Evolutionary conservation across 2,113 vertebrate genomes (phyloP), one percentile per base, ranked within the genome.

Genomic region (Phainopepla nitens): DNA sequence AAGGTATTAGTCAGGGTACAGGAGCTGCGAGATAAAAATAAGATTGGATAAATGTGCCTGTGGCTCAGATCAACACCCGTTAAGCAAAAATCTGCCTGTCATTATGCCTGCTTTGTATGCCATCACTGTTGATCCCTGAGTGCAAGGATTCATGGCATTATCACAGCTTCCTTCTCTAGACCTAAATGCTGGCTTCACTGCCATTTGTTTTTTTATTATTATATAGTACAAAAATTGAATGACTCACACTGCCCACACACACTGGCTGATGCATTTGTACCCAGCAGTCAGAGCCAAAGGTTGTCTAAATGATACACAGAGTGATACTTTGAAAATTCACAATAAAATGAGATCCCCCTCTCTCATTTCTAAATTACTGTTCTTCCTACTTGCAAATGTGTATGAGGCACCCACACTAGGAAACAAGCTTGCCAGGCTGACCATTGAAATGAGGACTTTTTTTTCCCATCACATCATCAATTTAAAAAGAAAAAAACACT

Each of bases 81-180:
- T 87, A 89, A 85, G 78, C 64, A 89, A 91, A 82, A 93, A 91
- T 49, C 89, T 95, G 94, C 84, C 94, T 96, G 89, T 97, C 93
- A 89, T 60, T 83, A 82, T 89, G 65, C 61, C 93, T 95, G 93
- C 89, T 95, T 96, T 89, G 94, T 95, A 85, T 96, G 90, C 87
- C 87, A 86, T 90, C 90, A 61, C 71, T 80, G 82, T 33, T 96
- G 87, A 69, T 91, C 93, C 78, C 79, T 3, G 39, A 96, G 90
- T 88, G 75, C 94, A 95, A 82, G 78, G 82, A 96, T 76, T 96
- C 91, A 44, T 95, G 91, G 87, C 93, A 96, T 97, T 97, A 96
- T 94, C 94, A 92, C 94, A 97, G 95, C 93, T 95, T 96, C 93
- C 60, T 91, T 87, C 93, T 77, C 85, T 62, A 93, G 87, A 86